These are phyloP conservation scores for Mergus octosetaceus DNA, from an alignment of 2,797 vertebrate species.

Conservation along the genomic window DNA sequence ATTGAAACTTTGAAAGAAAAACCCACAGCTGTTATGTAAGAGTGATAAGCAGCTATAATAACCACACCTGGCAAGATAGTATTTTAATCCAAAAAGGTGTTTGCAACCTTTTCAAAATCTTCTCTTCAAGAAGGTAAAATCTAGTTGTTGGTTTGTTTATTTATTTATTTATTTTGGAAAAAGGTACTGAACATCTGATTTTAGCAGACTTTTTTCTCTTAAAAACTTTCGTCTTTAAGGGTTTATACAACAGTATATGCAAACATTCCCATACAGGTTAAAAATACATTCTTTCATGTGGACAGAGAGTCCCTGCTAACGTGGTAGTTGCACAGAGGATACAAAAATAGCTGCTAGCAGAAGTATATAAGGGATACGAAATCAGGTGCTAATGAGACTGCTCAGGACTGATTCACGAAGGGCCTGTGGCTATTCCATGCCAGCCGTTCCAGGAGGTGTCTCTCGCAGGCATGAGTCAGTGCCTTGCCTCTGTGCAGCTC, in stretches of 20 bases:
- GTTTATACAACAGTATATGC: background rate
- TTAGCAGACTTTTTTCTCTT: background rate
- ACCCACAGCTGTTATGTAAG: background rate
- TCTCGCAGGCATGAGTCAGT: constrained; percentile 35
- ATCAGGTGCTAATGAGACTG: constrained; percentile 38
- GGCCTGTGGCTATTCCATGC: constrained; percentile 4
- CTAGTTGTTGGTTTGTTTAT: background rate
- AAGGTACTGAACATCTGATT: background rate
- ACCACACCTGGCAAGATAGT: background rate
- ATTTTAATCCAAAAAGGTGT: background rate
- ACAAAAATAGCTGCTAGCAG: constrained; percentile 37
- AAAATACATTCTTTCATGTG: background rate
- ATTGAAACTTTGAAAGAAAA: constrained; percentile 7
- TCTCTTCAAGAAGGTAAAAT: background rate
- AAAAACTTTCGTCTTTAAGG: background rate
- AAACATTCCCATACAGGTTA: background rate
- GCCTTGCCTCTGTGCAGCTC: background rate
- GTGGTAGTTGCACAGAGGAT: background rate
- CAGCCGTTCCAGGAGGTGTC: constrained; percentile 32
- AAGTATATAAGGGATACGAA: background rate
- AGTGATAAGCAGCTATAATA: background rate
- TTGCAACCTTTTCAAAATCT: background rate
- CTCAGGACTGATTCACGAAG: constrained; percentile 17
- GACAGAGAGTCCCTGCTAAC: background rate
- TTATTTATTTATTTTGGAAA: background rate